These are phyloP conservation scores for Choloepus hoffmanni DNA, from an alignment of 2,113 vertebrate genomes.

Conservation along the genomic window DNA sequence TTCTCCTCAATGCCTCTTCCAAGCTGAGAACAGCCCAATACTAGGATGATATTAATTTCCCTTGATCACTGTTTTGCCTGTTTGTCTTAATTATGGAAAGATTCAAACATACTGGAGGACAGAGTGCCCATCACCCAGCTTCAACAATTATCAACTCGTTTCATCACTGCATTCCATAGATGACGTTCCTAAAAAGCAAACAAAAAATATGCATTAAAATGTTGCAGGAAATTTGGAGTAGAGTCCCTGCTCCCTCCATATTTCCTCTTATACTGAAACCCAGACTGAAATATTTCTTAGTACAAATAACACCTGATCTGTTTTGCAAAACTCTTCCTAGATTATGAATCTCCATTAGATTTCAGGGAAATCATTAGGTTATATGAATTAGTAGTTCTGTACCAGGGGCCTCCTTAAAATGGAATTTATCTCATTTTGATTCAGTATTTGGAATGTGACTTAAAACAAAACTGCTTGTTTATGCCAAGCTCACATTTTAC, in stretches of 20 bases:
- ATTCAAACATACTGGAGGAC: neutral
- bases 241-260: rapidly evolving
- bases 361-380: slow-evolving; percentile 37
- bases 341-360: slow-evolving; percentile 23
- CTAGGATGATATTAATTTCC: neutral
- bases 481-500: slow-evolving; percentile 60
- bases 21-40: neutral
- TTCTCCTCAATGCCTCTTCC: neutral
- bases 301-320: neutral
- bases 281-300: neutral
- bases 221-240: neutral
- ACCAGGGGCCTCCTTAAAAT: neutral
- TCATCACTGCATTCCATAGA: neutral
- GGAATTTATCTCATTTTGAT: neutral
- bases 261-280: neutral
- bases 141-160: neutral
- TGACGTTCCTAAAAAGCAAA: neutral
- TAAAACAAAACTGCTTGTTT: slow-evolving; percentile 31
- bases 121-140: neutral
- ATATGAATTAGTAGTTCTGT: neutral
- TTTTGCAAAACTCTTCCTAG: slow-evolving; percentile 27
- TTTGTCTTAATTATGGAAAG: neutral
- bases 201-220: neutral
- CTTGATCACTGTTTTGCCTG: neutral
- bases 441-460: neutral